phyloP scores from a whole-genome alignment of 2,113 vertebrate genomes.

The Passer domesticus region DNA sequence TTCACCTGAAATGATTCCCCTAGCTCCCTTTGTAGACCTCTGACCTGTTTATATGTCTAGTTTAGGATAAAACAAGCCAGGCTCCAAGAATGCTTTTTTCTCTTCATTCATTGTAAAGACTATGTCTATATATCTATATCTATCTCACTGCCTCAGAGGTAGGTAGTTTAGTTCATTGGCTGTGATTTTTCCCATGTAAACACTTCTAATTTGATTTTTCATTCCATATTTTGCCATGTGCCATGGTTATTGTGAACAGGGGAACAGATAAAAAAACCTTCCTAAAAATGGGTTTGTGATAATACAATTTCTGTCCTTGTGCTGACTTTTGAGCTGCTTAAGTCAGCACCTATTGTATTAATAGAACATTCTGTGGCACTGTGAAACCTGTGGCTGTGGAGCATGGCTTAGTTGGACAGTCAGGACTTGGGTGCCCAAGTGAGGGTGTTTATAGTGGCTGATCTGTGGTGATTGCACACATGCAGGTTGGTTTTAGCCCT shows the following conservation, averaged over 20 bases:
- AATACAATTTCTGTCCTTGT: neutral
- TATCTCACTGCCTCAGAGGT: neutral
- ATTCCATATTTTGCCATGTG: neutral
- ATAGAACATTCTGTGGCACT: neutral
- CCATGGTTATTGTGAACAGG: neutral
- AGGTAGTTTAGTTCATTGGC: neutral
- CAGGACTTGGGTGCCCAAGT: neutral
- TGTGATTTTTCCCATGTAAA: neutral
- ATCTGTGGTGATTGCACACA: accelerated
- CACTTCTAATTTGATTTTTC: neutral
- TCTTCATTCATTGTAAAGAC: neutral
- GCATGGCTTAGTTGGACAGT: neutral
- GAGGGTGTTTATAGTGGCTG: neutral
- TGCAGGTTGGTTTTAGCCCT: neutral
- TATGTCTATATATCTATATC: neutral
- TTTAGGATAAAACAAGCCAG: neutral
- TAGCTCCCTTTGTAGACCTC: neutral
- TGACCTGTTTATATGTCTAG: neutral
- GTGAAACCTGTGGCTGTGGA: neutral
- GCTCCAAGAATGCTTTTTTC: neutral
- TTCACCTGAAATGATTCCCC: neutral
- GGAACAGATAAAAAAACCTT: neutral
- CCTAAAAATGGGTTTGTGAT: neutral
- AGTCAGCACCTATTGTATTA: neutral
- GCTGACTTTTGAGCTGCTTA: neutral